Evolutionary conservation across 1,140 invertebrate genomes (phyloP).

Genomic region (Latrodectus geometricus): DNA sequence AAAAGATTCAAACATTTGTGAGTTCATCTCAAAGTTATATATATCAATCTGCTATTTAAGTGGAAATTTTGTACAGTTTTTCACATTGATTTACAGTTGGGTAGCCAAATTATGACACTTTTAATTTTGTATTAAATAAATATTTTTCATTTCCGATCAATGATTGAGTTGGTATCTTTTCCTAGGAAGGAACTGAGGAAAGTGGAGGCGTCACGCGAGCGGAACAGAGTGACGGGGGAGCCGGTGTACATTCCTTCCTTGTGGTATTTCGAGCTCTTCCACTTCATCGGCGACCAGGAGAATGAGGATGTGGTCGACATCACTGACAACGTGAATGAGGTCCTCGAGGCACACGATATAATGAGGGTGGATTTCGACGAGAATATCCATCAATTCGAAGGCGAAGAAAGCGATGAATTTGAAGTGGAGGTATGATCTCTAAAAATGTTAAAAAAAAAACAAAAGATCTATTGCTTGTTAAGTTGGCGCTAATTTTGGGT

Average conservation of each 20-base stretch:
- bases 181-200: slow-evolving; percentile 36
- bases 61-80: no score
- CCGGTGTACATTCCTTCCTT: slow-evolving; percentile 35
- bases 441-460: no score
- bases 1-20: no score
- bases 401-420: slow-evolving; percentile 24
- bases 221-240: slow-evolving; percentile 8
- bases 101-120: no score
- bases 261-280: slow-evolving; percentile 51
- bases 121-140: no score
- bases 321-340: neutral
- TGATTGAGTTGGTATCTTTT: neutral
- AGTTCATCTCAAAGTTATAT: no score
- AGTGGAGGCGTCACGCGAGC: slow-evolving; percentile 24
- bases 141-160: no score
- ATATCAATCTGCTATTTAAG: no score
- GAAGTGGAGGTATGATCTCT: slow-evolving; percentile 22
- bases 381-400: neutral
- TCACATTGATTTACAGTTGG: no score
- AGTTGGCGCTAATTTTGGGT: no score
- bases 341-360: neutral
- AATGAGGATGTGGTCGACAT: neutral
- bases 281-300: slow-evolving; percentile 49
- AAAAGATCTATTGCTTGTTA: no score
- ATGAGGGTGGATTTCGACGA: slow-evolving; percentile 33